phyloP scores from a whole-genome alignment of 2,888 invertebrate species.

The Melieria picta region DNA sequence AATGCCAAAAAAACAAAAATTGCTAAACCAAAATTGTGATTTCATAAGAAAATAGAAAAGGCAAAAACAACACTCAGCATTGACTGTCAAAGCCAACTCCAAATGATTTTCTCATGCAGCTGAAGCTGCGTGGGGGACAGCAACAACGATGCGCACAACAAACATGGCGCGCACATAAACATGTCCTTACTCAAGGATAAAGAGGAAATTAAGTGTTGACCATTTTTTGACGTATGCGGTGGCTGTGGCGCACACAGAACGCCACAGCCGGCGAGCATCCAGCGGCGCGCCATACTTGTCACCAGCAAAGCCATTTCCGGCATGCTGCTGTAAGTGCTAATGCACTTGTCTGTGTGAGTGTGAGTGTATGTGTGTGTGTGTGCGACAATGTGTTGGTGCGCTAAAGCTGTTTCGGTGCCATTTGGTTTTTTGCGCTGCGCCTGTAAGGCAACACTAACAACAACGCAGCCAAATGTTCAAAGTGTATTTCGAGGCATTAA shows the following conservation, averaged over 20 bases:
- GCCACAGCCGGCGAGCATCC: too few relatives aligned
- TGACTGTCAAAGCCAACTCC: background rate
- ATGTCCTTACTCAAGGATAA: constrained; percentile 43
- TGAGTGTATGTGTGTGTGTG: constrained; percentile 34
- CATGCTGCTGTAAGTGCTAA: too few relatives aligned
- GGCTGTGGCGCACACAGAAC: background rate
- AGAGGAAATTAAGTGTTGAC: constrained; percentile 59
- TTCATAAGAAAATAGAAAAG: background rate
- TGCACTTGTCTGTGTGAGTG: constrained; percentile 29
- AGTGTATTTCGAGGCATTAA: too few relatives aligned
- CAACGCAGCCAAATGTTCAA: background rate
- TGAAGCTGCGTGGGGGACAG: background rate
- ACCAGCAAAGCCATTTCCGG: too few relatives aligned
- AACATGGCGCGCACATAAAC: constrained; percentile 31
- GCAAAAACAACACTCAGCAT: too few relatives aligned
- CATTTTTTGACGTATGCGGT: constrained; percentile 46
- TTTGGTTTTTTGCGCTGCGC: background rate
- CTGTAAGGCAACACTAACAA: constrained; percentile 10
- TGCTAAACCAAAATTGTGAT: constrained; percentile 5
- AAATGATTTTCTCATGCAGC: background rate
- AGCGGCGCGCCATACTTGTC: too few relatives aligned
- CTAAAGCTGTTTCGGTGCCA: background rate
- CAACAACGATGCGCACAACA: background rate
- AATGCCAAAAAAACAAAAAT: background rate
- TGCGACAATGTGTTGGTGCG: constrained; percentile 9